Evolutionary conservation across 2,888 invertebrate species (phyloP).

Genomic region (Patella ulyssiponensis): DNA sequence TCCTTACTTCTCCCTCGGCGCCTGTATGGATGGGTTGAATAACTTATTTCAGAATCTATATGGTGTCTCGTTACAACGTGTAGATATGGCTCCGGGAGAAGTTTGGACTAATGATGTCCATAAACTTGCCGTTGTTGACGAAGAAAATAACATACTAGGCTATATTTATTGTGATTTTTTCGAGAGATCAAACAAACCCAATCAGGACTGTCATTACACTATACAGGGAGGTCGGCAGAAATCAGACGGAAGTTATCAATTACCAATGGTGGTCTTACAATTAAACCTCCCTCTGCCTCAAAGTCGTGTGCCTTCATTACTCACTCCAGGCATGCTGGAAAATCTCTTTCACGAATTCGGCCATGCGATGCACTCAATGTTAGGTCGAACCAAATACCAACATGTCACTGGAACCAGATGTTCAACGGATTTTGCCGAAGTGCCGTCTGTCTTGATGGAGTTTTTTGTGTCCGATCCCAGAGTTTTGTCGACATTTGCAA

Average conservation of each 20-base stretch:
- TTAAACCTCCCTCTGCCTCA: constrained; percentile 86
- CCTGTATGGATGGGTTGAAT: constrained; percentile 97
- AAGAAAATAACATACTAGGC: constrained; percentile 86
- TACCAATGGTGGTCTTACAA: constrained; percentile 94
- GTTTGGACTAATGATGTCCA: constrained; percentile 90
- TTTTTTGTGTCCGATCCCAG: constrained; percentile 93
- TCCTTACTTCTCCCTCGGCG: constrained; percentile 90
- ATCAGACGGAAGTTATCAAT: constrained; percentile 85
- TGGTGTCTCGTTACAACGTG: constrained; percentile 83
- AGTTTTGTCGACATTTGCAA: constrained; percentile 86
- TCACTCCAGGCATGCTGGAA: constrained; percentile 89
- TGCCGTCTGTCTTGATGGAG: constrained; percentile 99
- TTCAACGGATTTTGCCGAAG: constrained; percentile 97
- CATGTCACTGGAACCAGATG: constrained; percentile 98
- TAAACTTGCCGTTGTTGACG: constrained; percentile 89
- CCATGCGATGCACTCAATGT: constrained; percentile 98
- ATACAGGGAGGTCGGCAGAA: constrained; percentile 91
- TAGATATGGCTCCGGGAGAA: constrained; percentile 84
- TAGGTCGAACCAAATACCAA: constrained; percentile 94
- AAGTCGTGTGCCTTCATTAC: constrained; percentile 81
- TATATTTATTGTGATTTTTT: constrained; percentile 98
- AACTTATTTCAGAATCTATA: constrained; percentile 84
- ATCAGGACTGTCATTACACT: constrained; percentile 99
- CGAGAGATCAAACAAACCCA: constrained; percentile 87
- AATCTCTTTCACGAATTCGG: constrained; percentile 99